Percentiles rank a stretch among this genome's conserved stretches.
Conservation (phyloP, 2,888 invertebrate species). For the Melanargia galathea region DNA sequence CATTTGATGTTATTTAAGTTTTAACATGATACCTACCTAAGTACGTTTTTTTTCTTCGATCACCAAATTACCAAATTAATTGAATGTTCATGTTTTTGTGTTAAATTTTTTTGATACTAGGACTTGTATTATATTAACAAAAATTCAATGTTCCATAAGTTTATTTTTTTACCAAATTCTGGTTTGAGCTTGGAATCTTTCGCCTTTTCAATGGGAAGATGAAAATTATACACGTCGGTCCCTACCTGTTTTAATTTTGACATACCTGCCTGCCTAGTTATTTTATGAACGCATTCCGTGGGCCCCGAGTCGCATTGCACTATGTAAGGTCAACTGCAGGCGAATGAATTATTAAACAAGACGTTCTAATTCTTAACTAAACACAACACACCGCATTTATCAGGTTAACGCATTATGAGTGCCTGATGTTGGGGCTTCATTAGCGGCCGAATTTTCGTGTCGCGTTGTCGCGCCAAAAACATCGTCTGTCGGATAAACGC, state of each 20-base stretch:
- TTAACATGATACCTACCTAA: too few species aligned
- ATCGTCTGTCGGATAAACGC: too few species aligned
- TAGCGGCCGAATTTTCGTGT: too few species aligned
- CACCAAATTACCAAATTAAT: too few species aligned
- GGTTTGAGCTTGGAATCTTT: not conserved
- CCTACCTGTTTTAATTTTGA: not conserved
- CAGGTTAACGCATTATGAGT: constrained; percentile 2
- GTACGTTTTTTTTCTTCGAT: too few species aligned
- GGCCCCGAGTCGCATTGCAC: constrained; percentile 46
- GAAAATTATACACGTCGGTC: not conserved
- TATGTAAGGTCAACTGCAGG: constrained; percentile 47
- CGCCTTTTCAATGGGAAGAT: not conserved
- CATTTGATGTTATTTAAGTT: too few species aligned
- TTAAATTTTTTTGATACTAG: too few species aligned
- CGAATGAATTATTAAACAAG: constrained; percentile 47
- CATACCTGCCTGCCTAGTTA: not conserved
- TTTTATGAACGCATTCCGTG: constrained; percentile 43
- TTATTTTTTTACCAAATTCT: not conserved
- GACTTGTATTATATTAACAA: too few species aligned
- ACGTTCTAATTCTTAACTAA: constrained; percentile 37
- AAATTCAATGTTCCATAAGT: too few species aligned
- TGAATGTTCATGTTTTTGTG: too few species aligned
- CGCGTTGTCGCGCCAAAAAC: too few species aligned
- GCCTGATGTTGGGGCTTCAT: too few species aligned
- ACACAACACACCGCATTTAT: constrained; percentile 17